Percentiles rank a stretch among this genome's conserved stretches.
These are phyloP conservation scores for Caradrina clavipalpis DNA, from an alignment of 2,888 invertebrate genomes.

Conservation along the genomic window DNA sequence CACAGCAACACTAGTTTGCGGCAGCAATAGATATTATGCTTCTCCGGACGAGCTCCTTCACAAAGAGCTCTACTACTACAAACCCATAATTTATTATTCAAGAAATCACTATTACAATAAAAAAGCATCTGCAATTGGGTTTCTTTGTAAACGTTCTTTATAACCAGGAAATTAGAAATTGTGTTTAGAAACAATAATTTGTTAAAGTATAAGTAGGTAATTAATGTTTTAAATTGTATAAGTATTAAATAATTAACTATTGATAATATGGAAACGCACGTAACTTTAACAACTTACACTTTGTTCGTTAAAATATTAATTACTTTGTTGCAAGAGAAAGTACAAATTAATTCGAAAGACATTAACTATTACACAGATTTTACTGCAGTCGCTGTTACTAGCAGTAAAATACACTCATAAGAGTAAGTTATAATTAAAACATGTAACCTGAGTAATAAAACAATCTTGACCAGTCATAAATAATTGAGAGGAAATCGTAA, in stretches of 20 bases:
- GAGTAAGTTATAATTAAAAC: constrained; percentile 32
- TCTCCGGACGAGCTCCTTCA: too few relatives aligned
- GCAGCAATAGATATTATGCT: too few relatives aligned
- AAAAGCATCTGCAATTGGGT: too few relatives aligned
- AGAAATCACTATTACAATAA: too few relatives aligned
- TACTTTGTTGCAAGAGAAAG: constrained; percentile 20
- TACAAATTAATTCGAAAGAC: neutral
- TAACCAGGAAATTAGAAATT: too few relatives aligned
- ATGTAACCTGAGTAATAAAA: constrained; percentile 31
- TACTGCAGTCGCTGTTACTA: constrained; percentile 13
- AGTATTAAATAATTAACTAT: too few relatives aligned
- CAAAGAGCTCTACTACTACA: too few relatives aligned
- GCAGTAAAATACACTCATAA: constrained; percentile 26
- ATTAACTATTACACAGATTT: constrained; percentile 18
- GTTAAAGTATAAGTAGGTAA: neutral
- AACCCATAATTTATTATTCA: too few relatives aligned
- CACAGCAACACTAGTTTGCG: too few relatives aligned
- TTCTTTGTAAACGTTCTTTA: too few relatives aligned
- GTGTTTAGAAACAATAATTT: neutral
- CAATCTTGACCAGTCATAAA: constrained; percentile 18
- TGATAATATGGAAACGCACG: neutral
- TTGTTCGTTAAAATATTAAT: neutral
- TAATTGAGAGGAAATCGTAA: constrained; percentile 24
- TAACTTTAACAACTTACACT: neutral
- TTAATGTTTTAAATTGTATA: too few relatives aligned